phyloP scores from a whole-genome alignment of 2,888 invertebrate species.

The Pherbina coryleti region DNA sequence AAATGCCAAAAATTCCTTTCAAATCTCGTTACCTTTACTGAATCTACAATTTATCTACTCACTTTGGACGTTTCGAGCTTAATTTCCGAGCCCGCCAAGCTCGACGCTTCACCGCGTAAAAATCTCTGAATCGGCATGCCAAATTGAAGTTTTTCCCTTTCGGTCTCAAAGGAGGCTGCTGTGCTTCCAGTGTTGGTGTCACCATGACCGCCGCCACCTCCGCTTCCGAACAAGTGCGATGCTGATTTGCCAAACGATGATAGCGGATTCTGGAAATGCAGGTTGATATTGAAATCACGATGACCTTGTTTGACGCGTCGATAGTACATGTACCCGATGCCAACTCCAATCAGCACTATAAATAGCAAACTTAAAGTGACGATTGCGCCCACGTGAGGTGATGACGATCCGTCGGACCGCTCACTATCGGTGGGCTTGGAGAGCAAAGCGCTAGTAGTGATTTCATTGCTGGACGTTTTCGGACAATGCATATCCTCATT shows the following conservation, averaged over 20 bases:
- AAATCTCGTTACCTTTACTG: background rate
- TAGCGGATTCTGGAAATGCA: constrained; percentile 70
- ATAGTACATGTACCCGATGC: constrained; percentile 62
- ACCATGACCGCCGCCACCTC: constrained; percentile 44
- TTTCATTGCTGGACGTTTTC: constrained; percentile 52
- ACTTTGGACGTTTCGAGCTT: constrained; percentile 59
- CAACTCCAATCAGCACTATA: constrained; percentile 46
- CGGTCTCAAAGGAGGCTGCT: constrained; percentile 51
- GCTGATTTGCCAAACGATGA: constrained; percentile 53
- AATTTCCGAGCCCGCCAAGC: constrained; percentile 55
- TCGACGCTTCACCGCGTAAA: constrained; percentile 51
- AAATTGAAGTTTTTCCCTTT: constrained; percentile 52
- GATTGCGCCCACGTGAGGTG: constrained; percentile 40
- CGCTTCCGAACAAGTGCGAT: constrained; percentile 35
- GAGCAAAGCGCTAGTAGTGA: constrained; percentile 43
- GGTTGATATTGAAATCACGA: constrained; percentile 68
- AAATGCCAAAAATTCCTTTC: background rate
- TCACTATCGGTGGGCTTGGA: constrained; percentile 2
- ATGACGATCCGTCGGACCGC: background rate
- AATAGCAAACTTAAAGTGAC: constrained; percentile 46
- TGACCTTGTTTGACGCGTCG: constrained; percentile 70
- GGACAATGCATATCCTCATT: constrained; percentile 64
- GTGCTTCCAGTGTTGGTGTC: constrained; percentile 43
- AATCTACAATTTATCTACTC: constrained; percentile 28
- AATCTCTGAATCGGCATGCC: constrained; percentile 56